These are phyloP conservation scores for Xestobium rufovillosum DNA, from an alignment of 2,888 invertebrate genomes.

Conservation along the genomic window DNA sequence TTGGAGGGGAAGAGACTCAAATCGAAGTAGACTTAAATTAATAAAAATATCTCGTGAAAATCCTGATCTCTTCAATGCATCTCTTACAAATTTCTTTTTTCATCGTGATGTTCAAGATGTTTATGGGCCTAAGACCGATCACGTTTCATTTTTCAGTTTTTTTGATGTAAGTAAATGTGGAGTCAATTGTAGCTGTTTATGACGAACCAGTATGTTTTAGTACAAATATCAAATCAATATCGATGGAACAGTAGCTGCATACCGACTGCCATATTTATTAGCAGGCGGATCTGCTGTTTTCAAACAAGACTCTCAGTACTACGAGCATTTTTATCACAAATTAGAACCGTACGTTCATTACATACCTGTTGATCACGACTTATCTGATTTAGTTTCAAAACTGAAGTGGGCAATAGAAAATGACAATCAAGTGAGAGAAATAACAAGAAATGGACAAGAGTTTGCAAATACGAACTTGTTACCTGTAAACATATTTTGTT, in stretches of 20 bases:
- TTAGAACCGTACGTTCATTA: conserved; percentile 73
- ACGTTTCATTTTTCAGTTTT: conserved; percentile 86
- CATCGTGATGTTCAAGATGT: conserved; percentile 74
- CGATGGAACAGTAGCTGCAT: conserved; percentile 96
- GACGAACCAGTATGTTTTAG: conserved; percentile 48
- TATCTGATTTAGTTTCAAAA: conserved; percentile 72
- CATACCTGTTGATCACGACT: conserved; percentile 70
- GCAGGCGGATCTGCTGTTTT: conserved; percentile 81
- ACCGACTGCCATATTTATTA: conserved; percentile 85
- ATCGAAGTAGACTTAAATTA: conserved; percentile 74
- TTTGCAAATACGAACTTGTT: conserved; percentile 72
- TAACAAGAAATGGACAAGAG: conserved; percentile 57
- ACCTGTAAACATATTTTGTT: conserved; percentile 81
- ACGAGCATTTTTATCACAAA: conserved; percentile 86
- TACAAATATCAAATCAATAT: conserved; percentile 91
- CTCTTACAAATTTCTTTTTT: conserved; percentile 94
- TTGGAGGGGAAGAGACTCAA: conserved; percentile 90
- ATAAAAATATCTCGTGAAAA: conserved; percentile 67
- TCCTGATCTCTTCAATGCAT: conserved; percentile 80
- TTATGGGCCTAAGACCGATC: conserved; percentile 79
- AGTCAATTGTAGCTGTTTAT: conserved; percentile 3
- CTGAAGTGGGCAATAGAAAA: conserved; percentile 70
- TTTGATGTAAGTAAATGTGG: conserved; percentile 85
- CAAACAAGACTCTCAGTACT: conserved; percentile 90
- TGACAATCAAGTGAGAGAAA: conserved; percentile 58